phyloP scores from a whole-genome alignment of 2,113 vertebrate genomes.

The Rhagologus leucostigma region DNA sequence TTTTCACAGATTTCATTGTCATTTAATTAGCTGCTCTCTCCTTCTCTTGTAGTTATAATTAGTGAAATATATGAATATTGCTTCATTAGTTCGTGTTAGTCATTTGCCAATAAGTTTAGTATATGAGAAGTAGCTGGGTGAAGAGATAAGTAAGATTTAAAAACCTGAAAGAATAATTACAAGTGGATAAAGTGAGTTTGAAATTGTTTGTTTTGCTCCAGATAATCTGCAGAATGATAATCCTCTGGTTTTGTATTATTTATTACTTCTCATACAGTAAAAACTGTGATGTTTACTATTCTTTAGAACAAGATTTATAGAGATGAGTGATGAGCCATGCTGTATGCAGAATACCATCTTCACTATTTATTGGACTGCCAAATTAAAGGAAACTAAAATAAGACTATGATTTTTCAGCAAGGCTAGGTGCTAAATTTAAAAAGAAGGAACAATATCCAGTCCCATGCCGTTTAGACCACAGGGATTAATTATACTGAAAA shows the following conservation, averaged over 20 bases:
- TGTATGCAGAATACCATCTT: constrained; percentile 1
- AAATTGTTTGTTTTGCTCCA: constrained; percentile 7
- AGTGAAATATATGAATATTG: neutral
- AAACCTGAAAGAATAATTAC: constrained; percentile 2
- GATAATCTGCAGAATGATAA: neutral
- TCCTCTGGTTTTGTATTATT: constrained; percentile 8
- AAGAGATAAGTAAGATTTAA: constrained; percentile 20
- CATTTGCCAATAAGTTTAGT: neutral
- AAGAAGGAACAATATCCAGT: neutral
- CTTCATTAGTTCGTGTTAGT: neutral
- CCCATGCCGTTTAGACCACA: neutral
- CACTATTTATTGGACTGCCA: neutral
- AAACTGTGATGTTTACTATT: constrained; percentile 28
- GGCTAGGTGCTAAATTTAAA: neutral
- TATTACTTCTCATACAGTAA: constrained; percentile 25
- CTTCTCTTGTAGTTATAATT: neutral
- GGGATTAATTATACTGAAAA: constrained; percentile 12
- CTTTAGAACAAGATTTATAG: constrained; percentile 32
- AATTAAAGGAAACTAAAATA: constrained; percentile 19
- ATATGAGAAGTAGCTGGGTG: neutral
- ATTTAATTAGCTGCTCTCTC: constrained; percentile 6
- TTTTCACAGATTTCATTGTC: neutral
- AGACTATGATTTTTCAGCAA: neutral
- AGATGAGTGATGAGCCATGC: neutral
- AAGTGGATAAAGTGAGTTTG: constrained; percentile 21